phyloP scores from a whole-genome alignment of 2,113 vertebrate species.

The Chunga burmeisteri region DNA sequence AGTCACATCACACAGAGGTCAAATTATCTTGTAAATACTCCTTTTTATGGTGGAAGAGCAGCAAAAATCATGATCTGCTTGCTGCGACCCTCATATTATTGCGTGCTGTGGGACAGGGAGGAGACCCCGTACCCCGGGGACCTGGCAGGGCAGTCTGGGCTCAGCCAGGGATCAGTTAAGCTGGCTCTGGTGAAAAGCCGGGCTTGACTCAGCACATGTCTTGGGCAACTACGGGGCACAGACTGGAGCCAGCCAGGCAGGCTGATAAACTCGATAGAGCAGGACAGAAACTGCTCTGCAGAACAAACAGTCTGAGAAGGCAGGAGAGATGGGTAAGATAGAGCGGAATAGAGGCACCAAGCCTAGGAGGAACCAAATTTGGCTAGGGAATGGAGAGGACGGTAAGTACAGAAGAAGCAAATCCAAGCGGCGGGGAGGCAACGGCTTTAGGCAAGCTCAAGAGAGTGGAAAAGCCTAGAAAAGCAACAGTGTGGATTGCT shows the following conservation, averaged over 20 bases:
- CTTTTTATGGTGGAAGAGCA: neutral
- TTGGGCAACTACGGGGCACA: neutral
- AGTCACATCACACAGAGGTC: neutral
- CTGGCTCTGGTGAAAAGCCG: neutral
- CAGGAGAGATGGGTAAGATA: neutral
- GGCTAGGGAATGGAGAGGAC: neutral
- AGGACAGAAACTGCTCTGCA: neutral
- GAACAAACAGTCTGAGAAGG: neutral
- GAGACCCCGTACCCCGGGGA: neutral
- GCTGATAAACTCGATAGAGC: neutral
- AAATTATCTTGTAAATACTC: neutral
- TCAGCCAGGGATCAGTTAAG: neutral
- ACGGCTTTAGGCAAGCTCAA: neutral
- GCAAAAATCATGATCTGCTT: neutral
- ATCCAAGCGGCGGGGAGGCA: neutral
- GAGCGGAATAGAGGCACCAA: neutral
- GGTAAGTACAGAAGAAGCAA: neutral
- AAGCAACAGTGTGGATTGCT: neutral
- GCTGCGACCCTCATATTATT: fast-evolving
- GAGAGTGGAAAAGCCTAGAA: neutral
- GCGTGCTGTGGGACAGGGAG: neutral
- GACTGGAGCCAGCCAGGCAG: neutral
- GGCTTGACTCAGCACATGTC: neutral
- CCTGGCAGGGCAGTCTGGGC: neutral
- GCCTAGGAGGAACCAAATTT: neutral